Evolutionary conservation across 1,140 invertebrate genomes (phyloP), one percentile per base, ranked within the genome.

Genomic region (Pachyrhynchus sulphureomaculatus): DNA sequence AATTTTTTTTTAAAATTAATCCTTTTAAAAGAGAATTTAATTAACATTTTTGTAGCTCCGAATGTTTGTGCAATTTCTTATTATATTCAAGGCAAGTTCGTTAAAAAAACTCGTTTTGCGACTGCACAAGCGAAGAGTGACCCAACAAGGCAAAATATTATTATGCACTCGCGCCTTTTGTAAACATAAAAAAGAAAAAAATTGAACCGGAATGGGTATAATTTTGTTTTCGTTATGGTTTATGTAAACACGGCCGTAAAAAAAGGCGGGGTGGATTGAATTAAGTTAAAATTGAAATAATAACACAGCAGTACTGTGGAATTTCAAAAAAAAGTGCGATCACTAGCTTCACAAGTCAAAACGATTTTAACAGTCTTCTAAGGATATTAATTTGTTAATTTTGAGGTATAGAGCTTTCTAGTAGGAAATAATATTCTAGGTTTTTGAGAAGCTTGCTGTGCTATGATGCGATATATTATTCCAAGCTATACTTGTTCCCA

Each of bases 31-130:
- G 18, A 51, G 29, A 51, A 12, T 51, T 51, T 51, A 51, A 51
- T 51, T 51, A 51, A 21, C 47, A 34, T 51, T 51, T 32, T 51
- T 20, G 47, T 32, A 26, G 24, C 47, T 34, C 47, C 18, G 9
- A 51, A 51, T 33, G 23, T 51, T 51, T 51, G 15, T 34, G 21
- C 20, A 45, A 21, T 45, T 45, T 45, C 42, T 45, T 45, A 23
- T 45, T 45, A 51, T 51, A 18, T 51, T 51, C 47, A 51, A 51
- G 33, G 47, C 32, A 18, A 21, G 47, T 51, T 51, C 47, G 47
- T 32, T 36, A 23, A 47, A 51, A 26, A 34, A 51, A 51, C 47
- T 21, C 47, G 47, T 51, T 51, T 51, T 51, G 21, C 13, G n/a
- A 17, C 9, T 18, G 26, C 29, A 9, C 2, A 33, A 6, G 17